Conservation (phyloP, 2,113 vertebrate genomes). For the Xiphophorus couchianus region DNA sequence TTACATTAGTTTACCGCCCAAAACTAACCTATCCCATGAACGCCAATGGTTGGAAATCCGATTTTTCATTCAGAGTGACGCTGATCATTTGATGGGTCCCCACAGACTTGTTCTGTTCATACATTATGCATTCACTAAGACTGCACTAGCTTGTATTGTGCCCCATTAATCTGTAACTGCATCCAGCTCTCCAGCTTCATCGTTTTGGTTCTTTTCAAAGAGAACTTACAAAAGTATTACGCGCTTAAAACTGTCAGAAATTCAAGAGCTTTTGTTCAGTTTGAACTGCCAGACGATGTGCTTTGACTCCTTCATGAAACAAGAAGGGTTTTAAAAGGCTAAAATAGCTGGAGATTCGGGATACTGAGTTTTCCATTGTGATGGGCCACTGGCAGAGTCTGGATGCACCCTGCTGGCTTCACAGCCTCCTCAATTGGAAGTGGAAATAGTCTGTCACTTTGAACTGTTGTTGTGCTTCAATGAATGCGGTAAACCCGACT, state of each 20-base stretch:
- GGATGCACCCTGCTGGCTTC: conserved; percentile 24
- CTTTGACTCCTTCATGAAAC: conserved; percentile 56
- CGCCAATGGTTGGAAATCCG: neutral
- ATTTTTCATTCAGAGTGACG: conserved; percentile 12
- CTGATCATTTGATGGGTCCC: neutral
- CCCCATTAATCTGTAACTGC: conserved; percentile 47
- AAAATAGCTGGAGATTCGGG: conserved; percentile 35
- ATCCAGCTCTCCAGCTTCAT: neutral
- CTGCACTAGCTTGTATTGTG: conserved; percentile 38
- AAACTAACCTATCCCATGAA: neutral
- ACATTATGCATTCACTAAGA: conserved; percentile 23
- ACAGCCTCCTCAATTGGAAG: conserved; percentile 8
- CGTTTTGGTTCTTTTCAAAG: conserved; percentile 32
- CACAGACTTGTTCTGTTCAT: conserved; percentile 17
- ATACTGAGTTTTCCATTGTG: conserved; percentile 36
- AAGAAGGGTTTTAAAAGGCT: conserved; percentile 54
- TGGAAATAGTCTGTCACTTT: conserved; percentile 29
- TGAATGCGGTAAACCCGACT: conserved; percentile 2
- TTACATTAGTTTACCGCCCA: neutral
- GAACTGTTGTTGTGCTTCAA: neutral
- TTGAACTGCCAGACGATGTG: conserved; percentile 22
- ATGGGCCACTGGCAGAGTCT: conserved; percentile 1
- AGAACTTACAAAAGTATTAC: conserved; percentile 20
- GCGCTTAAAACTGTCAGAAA: conserved; percentile 12
- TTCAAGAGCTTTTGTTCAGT: conserved; percentile 6